Base-by-base conservation (phyloP, 2,888 invertebrate genomes). In the Tortricodes alternella region DNA sequence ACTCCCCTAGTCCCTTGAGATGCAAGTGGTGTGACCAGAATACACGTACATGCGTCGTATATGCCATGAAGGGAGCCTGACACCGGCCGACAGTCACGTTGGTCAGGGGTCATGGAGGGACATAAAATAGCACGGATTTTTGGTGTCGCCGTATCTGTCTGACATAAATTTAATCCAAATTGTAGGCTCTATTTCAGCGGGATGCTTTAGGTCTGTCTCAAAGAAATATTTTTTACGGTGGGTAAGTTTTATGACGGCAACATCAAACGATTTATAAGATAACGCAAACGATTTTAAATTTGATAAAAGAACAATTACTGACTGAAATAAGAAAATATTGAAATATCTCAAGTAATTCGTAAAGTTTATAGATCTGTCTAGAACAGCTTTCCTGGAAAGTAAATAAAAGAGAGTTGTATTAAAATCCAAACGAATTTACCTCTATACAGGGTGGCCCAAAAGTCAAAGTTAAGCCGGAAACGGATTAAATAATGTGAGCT, bases 121-220 rank as follows among this genome's bases (percentile, higher is more conserved):
- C 56, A 56, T 56, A 50, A 56, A 56, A 56, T 50, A 50, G 50
- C 56, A 50, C 44, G 50, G 56, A 56, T 56, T 56, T 56, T 50
- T 50, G 49, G 35, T 55, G 56, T 50, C 43, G 11, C 32, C 46
- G 44, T 50, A 50, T 56, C 49, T 44, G 49, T 50, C 44, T 37
- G 37, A 50, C 56, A 56, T 56, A 56, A 56, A 56, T 56, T 49
- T 50, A 50, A 56, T 56, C 50, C 50, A 50, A 56, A 37, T 50
- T 55, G 48, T 49, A 35, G 55, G 55, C 27, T 48, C 46, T 55
- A 53, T 55, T 43, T 35, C 24, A 49, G 35, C n/a, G 48, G 16
- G 48, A 49, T 55, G 48, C 41, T 49, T 48, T 39, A 48, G 39
- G 46, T 34, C 34, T n/a, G 39, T 34, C 19, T 41, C 23, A 46